These are phyloP conservation scores for Drosophila nasuta DNA, from an alignment of 1,140 invertebrate genomes.

Conservation along the genomic window DNA sequence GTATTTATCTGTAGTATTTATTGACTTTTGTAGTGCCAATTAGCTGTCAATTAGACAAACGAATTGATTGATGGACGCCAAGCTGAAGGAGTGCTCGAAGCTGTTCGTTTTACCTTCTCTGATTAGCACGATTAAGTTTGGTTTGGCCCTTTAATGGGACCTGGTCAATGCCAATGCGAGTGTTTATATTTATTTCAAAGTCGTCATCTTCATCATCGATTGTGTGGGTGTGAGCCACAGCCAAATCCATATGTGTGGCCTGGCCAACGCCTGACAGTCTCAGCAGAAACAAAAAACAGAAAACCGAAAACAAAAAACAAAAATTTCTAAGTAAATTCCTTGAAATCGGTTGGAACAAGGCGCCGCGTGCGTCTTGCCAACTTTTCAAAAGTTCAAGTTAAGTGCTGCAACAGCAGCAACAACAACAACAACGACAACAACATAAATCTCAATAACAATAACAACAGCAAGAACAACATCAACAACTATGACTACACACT, in stretches of 20 bases:
- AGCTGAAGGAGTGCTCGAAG: slow-evolving; percentile 32
- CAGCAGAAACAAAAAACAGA: slow-evolving; percentile 32
- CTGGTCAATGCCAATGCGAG: slow-evolving; percentile 67
- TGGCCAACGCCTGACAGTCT: slow-evolving; percentile 62
- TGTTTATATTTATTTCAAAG: slow-evolving; percentile 75
- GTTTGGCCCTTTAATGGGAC: slow-evolving; percentile 64
- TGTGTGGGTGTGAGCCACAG: slow-evolving; percentile 14
- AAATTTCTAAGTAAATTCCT: slow-evolving; percentile 69
- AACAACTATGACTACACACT: slow-evolving; percentile 45
- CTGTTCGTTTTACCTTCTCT: slow-evolving; percentile 1
- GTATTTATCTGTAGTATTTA: slow-evolving; percentile 9
- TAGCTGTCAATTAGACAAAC: slow-evolving; percentile 27
- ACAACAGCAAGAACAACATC: slow-evolving; percentile 6
- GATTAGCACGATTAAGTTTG: slow-evolving; percentile 38
- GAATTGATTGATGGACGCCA: slow-evolving; percentile 56
- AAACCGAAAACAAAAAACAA: slow-evolving; percentile 19
- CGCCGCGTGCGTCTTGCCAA: slow-evolving; percentile 53
- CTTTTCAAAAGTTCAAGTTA: slow-evolving; percentile 70
- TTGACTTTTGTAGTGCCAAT: slow-evolving; percentile 17
- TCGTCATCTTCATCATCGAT: slow-evolving; percentile 45
- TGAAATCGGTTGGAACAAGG: slow-evolving; percentile 50
- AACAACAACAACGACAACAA: slow-evolving; percentile 38
- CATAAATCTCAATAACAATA: slow-evolving; percentile 1
- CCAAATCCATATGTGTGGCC: slow-evolving; percentile 38
- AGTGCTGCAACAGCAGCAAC: slow-evolving; percentile 57